phyloP scores from a whole-genome alignment of 1,140 invertebrate species.

The Drosophila pseudoananassae region DNA sequence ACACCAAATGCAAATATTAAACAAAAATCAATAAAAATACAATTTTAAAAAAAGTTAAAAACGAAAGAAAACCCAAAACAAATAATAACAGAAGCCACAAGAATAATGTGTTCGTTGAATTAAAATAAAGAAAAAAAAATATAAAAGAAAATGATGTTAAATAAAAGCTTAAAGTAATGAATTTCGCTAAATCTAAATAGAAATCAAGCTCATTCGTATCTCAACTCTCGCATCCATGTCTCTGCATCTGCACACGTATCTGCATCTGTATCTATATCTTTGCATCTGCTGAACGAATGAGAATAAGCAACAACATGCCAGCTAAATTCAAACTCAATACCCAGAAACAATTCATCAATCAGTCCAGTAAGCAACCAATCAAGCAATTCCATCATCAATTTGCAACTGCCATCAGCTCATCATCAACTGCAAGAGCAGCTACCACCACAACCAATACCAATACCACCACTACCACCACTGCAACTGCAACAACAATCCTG shows the following conservation, averaged over 20 bases:
- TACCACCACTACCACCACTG: conserved; percentile 38
- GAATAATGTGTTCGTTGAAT: conserved; percentile 68
- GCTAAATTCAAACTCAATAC: conserved; percentile 44
- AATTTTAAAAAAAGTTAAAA: conserved; percentile 22
- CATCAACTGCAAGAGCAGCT: conserved; percentile 26
- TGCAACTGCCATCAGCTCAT: conserved; percentile 71
- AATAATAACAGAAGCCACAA: conserved; percentile 41
- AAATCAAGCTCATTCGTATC: conserved; percentile 43
- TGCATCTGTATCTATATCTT: conserved; percentile 36
- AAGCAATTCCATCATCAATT: conserved; percentile 70
- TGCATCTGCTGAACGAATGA: conserved; percentile 29
- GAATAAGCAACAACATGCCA: conserved; percentile 54
- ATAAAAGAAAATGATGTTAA: conserved; percentile 18
- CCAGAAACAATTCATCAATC: conserved; percentile 66
- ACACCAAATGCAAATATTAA: conserved; percentile 47
- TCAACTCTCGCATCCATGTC: conserved; percentile 40
- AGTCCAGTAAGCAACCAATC: conserved; percentile 62
- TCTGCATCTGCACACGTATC: conserved; percentile 41
- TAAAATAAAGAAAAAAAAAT: conserved; percentile 47
- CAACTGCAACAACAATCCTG: conserved; percentile 16
- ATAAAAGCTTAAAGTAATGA: conserved; percentile 29
- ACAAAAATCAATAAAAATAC: conserved; percentile 36
- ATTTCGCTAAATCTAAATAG: conserved; percentile 64
- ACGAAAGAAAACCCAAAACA: conserved; percentile 16
- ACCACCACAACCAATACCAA: conserved; percentile 17